Evolutionary conservation across 2,797 vertebrate genomes (phyloP), one percentile per base, ranked within the genome.

Genomic region (Clarias platycephalus): DNA sequence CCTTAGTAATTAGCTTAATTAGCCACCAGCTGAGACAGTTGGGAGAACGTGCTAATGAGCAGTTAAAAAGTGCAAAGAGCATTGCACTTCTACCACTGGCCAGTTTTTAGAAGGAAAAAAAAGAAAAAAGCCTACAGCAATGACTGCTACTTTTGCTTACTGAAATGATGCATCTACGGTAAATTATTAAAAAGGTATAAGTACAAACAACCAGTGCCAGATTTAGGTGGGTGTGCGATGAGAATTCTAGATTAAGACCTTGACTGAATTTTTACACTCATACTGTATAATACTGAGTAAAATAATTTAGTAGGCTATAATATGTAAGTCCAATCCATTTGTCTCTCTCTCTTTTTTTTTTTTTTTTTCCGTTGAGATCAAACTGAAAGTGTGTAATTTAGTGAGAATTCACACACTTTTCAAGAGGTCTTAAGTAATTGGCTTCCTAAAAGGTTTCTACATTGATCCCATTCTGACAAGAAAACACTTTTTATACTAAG

Each of bases 1-100:
- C 34, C 22, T 62, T 16, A n/a, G 58, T 18, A 40, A 78, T 78
- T 78, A 78, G 58, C 76, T 44, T 78, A 78, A 78, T 78, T 78
- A 78, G 16, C 72, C 28, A 26, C 67, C 60, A 80, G 13, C 62
- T 79, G 75, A 79, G 44, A 80, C 40, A 20, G 40, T 40, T 44
- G 58, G 40, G 62, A 49, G 60, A 24, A 31, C 13, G 26, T 53
- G 18, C 44, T 80, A 80, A 66, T 80, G 62, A 55, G 63, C 63
- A 64, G 16, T 66, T 66, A 53, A 22, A 66, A 67, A 44, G 40
- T 66, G 40, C 1, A 31, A 80, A 5, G 78, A 28, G 53, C n/a
- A 28, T 10, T 10, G 16, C 7, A 63, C 7, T 24, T 22, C 75
- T 60, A 10, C 26, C 34, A 60, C 55, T 58, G 28, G 55, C 1